phyloP scores from a whole-genome alignment of 2,113 vertebrate genomes.

The Mirza zaza region DNA sequence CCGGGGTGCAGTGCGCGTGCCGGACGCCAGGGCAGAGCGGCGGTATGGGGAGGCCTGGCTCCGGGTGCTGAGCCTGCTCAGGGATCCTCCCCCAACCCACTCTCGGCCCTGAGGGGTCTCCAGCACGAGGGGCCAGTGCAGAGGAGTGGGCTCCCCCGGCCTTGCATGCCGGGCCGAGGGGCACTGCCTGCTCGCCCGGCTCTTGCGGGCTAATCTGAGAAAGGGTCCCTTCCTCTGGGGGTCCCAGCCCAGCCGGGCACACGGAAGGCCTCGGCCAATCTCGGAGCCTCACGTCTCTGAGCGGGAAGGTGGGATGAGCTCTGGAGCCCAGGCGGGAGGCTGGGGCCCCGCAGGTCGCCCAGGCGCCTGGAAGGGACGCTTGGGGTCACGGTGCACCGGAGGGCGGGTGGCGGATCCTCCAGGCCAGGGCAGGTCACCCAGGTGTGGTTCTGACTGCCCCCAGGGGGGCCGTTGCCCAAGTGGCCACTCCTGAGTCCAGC shows the following conservation, averaged over 20 bases:
- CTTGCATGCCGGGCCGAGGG: too few species aligned
- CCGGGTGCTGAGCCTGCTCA: accelerated
- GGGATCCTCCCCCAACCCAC: not conserved
- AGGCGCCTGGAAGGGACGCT: too few species aligned
- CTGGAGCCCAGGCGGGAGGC: too few species aligned
- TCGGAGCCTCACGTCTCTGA: too few species aligned
- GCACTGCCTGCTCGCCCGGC: not conserved
- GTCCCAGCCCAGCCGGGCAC: not conserved
- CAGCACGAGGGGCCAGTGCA: not conserved
- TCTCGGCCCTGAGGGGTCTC: not conserved
- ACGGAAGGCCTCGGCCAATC: too few species aligned
- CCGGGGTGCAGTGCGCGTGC: not conserved
- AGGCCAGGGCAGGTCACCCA: too few species aligned
- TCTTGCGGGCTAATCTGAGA: not conserved
- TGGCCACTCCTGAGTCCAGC: too few species aligned
- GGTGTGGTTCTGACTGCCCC: not conserved
- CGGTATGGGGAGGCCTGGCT: not conserved
- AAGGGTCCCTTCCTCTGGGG: not conserved
- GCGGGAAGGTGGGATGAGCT: too few species aligned
- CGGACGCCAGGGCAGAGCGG: not conserved
- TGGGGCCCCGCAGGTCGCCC: too few species aligned
- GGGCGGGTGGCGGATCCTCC: too few species aligned
- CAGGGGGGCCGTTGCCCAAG: not conserved
- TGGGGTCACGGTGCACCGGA: too few species aligned
- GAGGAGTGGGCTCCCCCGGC: too few species aligned